Evolutionary conservation across 2,888 invertebrate genomes (phyloP).

Genomic region (Ariolimax columbianus): DNA sequence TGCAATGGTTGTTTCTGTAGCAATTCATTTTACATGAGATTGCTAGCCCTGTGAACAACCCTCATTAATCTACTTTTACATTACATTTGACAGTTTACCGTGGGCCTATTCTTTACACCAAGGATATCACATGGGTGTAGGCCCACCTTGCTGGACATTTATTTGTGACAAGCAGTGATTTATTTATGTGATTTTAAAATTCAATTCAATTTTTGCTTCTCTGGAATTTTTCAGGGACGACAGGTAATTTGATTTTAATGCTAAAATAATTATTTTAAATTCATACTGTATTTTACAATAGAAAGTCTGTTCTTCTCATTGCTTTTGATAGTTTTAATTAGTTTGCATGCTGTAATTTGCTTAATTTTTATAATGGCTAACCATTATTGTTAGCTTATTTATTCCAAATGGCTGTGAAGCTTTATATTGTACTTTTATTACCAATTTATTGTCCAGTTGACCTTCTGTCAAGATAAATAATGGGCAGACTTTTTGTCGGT

Average conservation of each 20-base stretch:
- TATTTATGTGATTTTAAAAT: background rate
- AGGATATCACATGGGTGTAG: too few relatives aligned
- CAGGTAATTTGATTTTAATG: slow-evolving; percentile 40
- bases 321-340: background rate
- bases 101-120: too few relatives aligned
- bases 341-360: slow-evolving; percentile 10
- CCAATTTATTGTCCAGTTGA: background rate
- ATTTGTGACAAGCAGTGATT: background rate
- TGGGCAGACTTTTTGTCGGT: too few relatives aligned
- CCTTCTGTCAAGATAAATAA: background rate
- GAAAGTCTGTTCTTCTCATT: background rate
- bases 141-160: background rate
- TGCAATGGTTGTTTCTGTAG: too few relatives aligned
- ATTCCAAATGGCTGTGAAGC: background rate
- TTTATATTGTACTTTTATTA: background rate
- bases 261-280: background rate
- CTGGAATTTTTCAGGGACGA: slow-evolving; percentile 33
- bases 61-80: too few relatives aligned
- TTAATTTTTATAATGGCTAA: background rate
- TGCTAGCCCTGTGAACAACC: too few relatives aligned
- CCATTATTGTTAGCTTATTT: background rate
- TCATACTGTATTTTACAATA: background rate
- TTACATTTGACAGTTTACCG: too few relatives aligned
- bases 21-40: too few relatives aligned
- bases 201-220: slow-evolving; percentile 18